Base-by-base conservation (phyloP, 1,140 invertebrate genomes). In the Trichonephila inaurata region DNA sequence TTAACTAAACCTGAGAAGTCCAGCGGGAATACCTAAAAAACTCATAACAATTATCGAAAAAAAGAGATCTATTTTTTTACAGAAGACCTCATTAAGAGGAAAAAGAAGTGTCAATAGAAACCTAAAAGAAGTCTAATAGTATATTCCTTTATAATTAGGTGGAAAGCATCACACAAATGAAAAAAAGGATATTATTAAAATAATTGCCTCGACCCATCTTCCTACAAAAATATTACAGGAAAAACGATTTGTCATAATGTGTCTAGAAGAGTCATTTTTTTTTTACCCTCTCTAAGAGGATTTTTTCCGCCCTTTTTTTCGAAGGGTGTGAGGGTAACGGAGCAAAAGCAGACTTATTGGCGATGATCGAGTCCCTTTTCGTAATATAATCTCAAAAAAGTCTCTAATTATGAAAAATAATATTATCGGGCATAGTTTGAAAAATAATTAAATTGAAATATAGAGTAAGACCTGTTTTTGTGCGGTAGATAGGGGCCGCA, bases 161-260 rank as follows among this genome's bases (percentile, higher is more conserved):
- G 7, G 8, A n/a, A 85, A 60, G 21, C 19, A 58, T 24, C 10
- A 10, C 62, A 40, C 62, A 40, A 14, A 33, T 14, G 16, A 61
- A 62, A 62, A 33, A 44, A 44, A 58, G 8, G 16, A 61, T 2
- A 28, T 61, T 61, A 87, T 87, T 62, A 87, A 62, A 87, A 87
- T 87, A 87, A 87, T 87, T 87, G 18, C 61, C 60, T 60, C n/a
- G 2, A 66, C 12, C 83, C 24, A 18, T 61, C 28, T 87, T 24
- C 24, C 24, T 64, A 87, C 64, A 62, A 87, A 87, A 62, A 61
- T 64, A 24, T 14, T 87, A 87, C 0, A 21, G 21, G 28, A 87
- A 40, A 24, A 44, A 64, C 28, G 60, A 87, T 87, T 62, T 61
- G 85, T 87, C 85, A 87, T 87, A 87, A 87, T 87, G 60, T 87